Evolutionary conservation across 2,113 vertebrate species (phyloP), one percentile per base, ranked within the genome.

Genomic region (Oenanthe melanoleuca): DNA sequence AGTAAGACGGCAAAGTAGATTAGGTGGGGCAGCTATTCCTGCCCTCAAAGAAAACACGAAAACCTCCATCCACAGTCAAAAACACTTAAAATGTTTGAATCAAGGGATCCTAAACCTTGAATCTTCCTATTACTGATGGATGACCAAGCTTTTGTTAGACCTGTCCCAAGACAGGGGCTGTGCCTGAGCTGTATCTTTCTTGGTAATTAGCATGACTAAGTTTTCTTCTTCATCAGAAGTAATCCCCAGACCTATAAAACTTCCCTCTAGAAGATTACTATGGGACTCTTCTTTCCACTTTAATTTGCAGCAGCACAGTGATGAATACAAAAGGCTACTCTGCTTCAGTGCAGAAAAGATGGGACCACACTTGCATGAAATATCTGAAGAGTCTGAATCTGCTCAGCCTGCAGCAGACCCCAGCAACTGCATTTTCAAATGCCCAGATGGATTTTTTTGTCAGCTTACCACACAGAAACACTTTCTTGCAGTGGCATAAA

Each of bases 1-100:
- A 57, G 67, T 1, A 28, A 90, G 66, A 69, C 64, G 89, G 57
- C 40, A 93, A 94, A 91, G 87, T 44, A 93, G 85, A 70, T 96
- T 92, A 79, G 3, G 23, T 26, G 37, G 56, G 52, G 57, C 78
- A 84, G 70, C 89, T 82, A 40, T 23, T 45, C 47, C 61, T 65
- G 65, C 67, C 71, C 69, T 55, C 57, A 75, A 56, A 69, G 40
- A 40, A 65, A 69, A 61, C 45, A 72, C 28, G 29, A 77, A 64
- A 91, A 65, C 13, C 24, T 56, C 37, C 52, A 74, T 23, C 6
- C 21, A 50, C 45, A 50, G 21, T 2, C 66, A 26, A 67, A 74
- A 74, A 59, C 5, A 31, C 60, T 52, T 80, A 66, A 74, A 59
- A 44, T 0, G 1, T 79, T 44, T 38, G 80, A 45, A 34, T 66